Percentiles rank a stretch among this genome's conserved stretches.
Conservation (phyloP, 2,888 invertebrate species). For the Caenorhabditis angaria region DNA sequence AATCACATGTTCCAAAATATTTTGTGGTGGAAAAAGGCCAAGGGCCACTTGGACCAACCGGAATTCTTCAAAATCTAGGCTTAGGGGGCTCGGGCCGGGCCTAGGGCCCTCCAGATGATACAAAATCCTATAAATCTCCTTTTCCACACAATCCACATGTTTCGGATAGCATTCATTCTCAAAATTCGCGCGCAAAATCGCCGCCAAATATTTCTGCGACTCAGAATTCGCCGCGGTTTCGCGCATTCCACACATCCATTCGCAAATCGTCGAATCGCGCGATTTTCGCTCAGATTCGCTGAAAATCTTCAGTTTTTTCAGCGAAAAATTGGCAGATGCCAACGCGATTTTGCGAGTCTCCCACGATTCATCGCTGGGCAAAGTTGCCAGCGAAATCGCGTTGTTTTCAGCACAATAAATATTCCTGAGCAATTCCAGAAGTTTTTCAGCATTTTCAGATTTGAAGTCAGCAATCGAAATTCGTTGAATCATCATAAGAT, state of each 20-base stretch:
- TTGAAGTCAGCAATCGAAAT: background rate
- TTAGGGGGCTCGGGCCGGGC: no score
- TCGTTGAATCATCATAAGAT: background rate
- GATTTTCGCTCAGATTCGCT: background rate
- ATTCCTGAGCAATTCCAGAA: background rate
- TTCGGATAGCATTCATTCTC: conserved; percentile 1
- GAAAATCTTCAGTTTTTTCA: background rate
- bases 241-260: background rate
- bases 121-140: background rate
- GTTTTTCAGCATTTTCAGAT: background rate
- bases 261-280: background rate
- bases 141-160: background rate
- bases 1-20: background rate
- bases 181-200: background rate
- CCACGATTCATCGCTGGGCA: background rate
- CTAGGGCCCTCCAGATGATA: no score
- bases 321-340: no score
- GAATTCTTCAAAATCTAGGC: background rate
- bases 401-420: background rate
- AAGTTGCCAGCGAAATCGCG: background rate
- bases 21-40: background rate
- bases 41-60: background rate
- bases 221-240: background rate
- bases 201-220: background rate
- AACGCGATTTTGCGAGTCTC: no score